Percentiles rank a stretch among this genome's conserved stretches.
Evolutionary conservation across 2,888 invertebrate genomes (phyloP).

Genomic region (Himalopsyche anomala): DNA sequence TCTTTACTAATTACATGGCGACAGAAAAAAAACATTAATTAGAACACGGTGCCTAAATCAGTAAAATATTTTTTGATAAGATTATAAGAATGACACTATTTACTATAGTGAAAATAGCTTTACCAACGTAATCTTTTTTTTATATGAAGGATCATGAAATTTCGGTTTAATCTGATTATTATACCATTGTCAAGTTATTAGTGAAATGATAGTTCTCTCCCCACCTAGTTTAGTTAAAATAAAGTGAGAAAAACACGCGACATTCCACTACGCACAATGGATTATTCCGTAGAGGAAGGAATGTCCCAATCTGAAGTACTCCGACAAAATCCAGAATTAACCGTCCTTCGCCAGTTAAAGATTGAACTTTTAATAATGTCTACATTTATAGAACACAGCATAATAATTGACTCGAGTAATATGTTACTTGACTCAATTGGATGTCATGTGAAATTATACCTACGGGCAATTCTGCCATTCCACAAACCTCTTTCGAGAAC

Average conservation of each 20-base stretch:
- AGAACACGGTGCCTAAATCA: too few relatives aligned
- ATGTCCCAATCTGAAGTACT: constrained; percentile 5
- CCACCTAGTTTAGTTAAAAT: neutral
- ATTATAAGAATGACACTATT: too few relatives aligned
- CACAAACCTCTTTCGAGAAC: neutral
- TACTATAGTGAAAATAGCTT: too few relatives aligned
- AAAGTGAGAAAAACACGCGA: constrained; percentile 22
- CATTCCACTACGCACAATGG: neutral
- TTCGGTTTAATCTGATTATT: too few relatives aligned
- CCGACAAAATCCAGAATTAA: constrained; percentile 55
- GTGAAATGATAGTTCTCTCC: neutral
- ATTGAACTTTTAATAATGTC: neutral
- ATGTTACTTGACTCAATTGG: constrained; percentile 36
- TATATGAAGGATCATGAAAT: too few relatives aligned
- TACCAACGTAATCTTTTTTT: too few relatives aligned
- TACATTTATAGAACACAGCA: neutral
- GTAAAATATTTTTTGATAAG: too few relatives aligned
- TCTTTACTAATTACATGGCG: too few relatives aligned
- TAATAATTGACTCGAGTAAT: constrained; percentile 27
- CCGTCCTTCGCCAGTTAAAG: constrained; percentile 49
- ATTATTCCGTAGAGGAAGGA: neutral
- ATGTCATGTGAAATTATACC: constrained; percentile 36
- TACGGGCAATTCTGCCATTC: neutral
- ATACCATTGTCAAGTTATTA: neutral
- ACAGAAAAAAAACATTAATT: too few relatives aligned